phyloP scores from a whole-genome alignment of 1,140 invertebrate species.

The Samia ricini region DNA sequence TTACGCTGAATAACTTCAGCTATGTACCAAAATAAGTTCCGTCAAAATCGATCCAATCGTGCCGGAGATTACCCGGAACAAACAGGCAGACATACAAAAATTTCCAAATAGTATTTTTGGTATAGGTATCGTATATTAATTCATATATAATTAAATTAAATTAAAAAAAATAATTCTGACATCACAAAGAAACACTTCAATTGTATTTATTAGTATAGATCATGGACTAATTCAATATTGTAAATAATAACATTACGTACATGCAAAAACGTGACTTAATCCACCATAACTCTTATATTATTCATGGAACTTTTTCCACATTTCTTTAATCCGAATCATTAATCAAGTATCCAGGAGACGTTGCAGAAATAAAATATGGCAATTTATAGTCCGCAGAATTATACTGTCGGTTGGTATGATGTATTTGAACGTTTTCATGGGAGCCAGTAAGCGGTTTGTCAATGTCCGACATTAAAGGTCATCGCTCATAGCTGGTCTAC shows the following conservation, averaged over 20 bases:
- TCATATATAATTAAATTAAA: too few relatives aligned
- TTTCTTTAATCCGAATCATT: slow-evolving; percentile 45
- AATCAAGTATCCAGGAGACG: slow-evolving; percentile 65
- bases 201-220: too few relatives aligned
- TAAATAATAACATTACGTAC: background rate
- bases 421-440: slow-evolving; percentile 75
- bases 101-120: too few relatives aligned
- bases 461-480: slow-evolving; percentile 69
- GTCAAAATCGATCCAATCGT: too few relatives aligned
- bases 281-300: background rate
- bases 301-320: background rate
- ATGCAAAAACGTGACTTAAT: background rate
- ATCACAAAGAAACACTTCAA: too few relatives aligned
- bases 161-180: too few relatives aligned
- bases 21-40: too few relatives aligned
- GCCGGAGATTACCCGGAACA: too few relatives aligned
- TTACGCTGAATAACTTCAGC: too few relatives aligned
- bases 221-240: background rate
- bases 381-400: slow-evolving; percentile 63
- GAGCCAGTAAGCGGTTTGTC: slow-evolving; percentile 68
- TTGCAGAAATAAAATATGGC: slow-evolving; percentile 74
- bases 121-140: too few relatives aligned
- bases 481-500: slow-evolving; percentile 54
- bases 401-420: slow-evolving; percentile 66
- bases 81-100: too few relatives aligned